These are phyloP conservation scores for Melanostigma gelatinosum DNA, from an alignment of 2,113 vertebrate species.

Conservation along the genomic window DNA sequence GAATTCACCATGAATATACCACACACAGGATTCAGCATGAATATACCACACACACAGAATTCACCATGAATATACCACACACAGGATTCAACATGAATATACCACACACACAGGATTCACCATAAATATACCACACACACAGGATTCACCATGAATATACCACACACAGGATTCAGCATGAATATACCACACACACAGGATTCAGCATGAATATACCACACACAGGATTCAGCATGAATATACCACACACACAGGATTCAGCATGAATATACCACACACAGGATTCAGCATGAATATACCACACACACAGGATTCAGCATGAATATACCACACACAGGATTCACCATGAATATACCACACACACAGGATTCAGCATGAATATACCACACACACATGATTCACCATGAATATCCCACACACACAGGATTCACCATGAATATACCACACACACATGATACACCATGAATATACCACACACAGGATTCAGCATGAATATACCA, in stretches of 20 bases:
- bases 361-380: too few species aligned
- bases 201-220: not conserved
- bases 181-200: accelerated
- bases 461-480: accelerated
- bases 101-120: not conserved
- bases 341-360: too few species aligned
- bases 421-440: not conserved
- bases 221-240: too few species aligned
- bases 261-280: accelerated
- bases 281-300: not conserved
- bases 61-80: accelerated
- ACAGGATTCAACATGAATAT: too few species aligned
- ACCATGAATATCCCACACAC: not conserved
- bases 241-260: not conserved
- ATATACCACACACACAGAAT: not conserved
- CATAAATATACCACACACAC: not conserved
- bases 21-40: too few species aligned
- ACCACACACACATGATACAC: accelerated
- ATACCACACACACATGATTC: not conserved
- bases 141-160: not conserved
- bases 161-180: not conserved
- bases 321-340: too few species aligned
- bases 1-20: too few species aligned
- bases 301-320: not conserved
- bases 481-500: not conserved